phyloP scores from a whole-genome alignment of 2,797 vertebrate species.

The Caiman crocodilus region DNA sequence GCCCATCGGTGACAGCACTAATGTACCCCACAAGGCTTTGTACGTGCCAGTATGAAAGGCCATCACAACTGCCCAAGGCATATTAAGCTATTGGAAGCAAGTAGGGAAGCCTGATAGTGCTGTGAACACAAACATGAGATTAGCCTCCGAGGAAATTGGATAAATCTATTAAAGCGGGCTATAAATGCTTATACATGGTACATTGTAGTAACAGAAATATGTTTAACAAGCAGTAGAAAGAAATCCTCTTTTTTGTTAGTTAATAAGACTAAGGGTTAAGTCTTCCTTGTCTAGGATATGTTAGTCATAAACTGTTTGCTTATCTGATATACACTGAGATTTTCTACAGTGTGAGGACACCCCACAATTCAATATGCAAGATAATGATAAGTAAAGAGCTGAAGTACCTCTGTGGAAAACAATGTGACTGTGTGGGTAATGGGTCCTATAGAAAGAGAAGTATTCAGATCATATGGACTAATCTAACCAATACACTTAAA shows the following conservation, averaged over 20 bases:
- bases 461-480: accelerated
- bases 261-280: neutral
- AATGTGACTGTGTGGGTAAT: neutral
- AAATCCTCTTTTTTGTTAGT: neutral
- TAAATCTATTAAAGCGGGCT: neutral
- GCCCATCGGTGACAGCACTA: neutral
- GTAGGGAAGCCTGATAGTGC: neutral
- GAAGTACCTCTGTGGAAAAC: neutral
- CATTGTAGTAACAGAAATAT: neutral
- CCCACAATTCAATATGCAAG: accelerated
- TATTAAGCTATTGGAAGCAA: neutral
- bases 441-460: accelerated
- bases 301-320: neutral
- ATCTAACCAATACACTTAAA: neutral
- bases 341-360: neutral
- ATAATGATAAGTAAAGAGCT: neutral
- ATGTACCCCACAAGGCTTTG: neutral
- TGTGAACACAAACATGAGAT: neutral
- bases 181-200: neutral
- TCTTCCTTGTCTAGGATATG: neutral
- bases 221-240: neutral
- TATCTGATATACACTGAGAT: neutral
- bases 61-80: neutral
- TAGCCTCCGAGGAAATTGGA: neutral
- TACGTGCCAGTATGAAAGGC: neutral